These are phyloP conservation scores for Dicranocentrus wangi DNA, from an alignment of 2,888 invertebrate species.

Conservation along the genomic window DNA sequence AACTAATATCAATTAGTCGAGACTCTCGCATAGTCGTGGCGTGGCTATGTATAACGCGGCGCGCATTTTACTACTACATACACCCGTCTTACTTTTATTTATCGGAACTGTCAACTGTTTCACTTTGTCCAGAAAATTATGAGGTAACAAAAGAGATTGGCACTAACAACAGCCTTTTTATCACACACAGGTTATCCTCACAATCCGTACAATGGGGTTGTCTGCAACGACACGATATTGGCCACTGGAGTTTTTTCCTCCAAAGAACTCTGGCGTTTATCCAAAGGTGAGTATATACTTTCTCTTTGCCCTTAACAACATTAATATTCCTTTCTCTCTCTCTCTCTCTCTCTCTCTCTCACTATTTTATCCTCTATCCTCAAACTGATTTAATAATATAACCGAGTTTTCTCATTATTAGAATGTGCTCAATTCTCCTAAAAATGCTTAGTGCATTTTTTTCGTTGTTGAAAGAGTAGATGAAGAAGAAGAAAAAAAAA, in stretches of 20 bases:
- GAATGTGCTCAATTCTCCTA: constrained; percentile 29
- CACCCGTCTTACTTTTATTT: constrained; percentile 18
- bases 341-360: constrained; percentile 26
- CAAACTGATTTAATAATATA: constrained; percentile 49
- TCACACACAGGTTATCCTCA: constrained; percentile 84
- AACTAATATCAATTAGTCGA: constrained; percentile 19
- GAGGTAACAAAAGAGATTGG: constrained; percentile 40
- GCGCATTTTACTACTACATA: no score
- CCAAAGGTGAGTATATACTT: constrained; percentile 84
- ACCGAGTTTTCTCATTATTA: constrained; percentile 42
- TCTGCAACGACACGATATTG: constrained; percentile 99
- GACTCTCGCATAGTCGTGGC: no score
- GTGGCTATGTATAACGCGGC: no score
- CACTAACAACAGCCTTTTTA: constrained; percentile 44
- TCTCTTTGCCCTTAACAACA: constrained; percentile 35
- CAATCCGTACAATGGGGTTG: constrained; percentile 98
- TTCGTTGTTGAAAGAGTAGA: no score
- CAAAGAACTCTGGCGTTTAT: constrained; percentile 98
- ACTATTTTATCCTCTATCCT: not conserved
- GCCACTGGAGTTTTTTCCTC: constrained; percentile 99
- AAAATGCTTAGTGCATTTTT: not conserved
- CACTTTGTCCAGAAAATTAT: constrained; percentile 35
- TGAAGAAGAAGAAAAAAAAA: no score
- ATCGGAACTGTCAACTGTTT: constrained; percentile 29
- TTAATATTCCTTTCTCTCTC: constrained; percentile 26